Base-by-base conservation (phyloP, 2,113 vertebrate species). In the Chaenocephalus aceratus region DNA sequence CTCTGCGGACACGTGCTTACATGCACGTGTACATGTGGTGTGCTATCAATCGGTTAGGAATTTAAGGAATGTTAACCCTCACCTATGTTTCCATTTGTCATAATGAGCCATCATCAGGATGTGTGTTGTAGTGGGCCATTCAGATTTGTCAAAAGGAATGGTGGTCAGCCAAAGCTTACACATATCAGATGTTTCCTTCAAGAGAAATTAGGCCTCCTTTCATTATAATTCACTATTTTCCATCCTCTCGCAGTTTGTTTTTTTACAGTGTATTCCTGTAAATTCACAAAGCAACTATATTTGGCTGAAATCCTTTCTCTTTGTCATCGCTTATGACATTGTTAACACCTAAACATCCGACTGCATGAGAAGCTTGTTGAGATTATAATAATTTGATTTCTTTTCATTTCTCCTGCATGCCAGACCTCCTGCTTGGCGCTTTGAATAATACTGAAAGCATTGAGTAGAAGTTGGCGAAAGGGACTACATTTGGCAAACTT, bases 321-420 rank as follows among this genome's bases (percentile, higher is more conserved):
- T 71, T 72, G 71, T 87, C 79, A 75, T 77, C 44, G 58, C 62
- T 68, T 73, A 41, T 49, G 68, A 75, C 74, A 72, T 83, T 74
- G 30, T 77, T 68, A 80, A 11, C 84, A 85, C 77, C 74, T 86
- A 72, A 70, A 44, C 75, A 45, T 84, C 77, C 75, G 54, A 30
- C 70, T 69, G 52, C 54, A 53, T 0, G 9, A 45, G 51, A 73
- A 80, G 72, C 57, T 65, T 2, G 45, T 41, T 41, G 74, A 82
- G 52, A 83, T 80, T 77, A 65, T 56, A 72, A 60, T 72, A 76
- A 89, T 77, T 77, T 65, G 72, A 72, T 65, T 79, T 83, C 65
- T 80, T 79, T 80, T 83, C 54, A 62, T 83, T 84, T 80, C 23
- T 51, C 60, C 70, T 80, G 72, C 56, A 66, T 57, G 53, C 14